Evolutionary conservation across 2,888 invertebrate genomes (phyloP), one percentile per base, ranked within the genome.

Genomic region (Dynastes grantii): DNA sequence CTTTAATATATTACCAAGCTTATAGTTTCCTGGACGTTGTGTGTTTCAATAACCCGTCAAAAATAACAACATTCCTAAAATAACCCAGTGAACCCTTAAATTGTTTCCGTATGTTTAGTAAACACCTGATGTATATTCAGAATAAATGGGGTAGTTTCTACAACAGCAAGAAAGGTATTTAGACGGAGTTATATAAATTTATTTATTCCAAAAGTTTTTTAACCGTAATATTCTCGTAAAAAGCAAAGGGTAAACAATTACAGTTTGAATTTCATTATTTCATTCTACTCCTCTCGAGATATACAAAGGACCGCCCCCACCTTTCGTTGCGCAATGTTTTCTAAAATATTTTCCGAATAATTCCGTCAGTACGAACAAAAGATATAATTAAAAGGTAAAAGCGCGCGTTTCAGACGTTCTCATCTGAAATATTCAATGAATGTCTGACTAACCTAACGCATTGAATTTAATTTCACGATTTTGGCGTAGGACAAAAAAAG

Each of bases 341-440:
- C 40, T 22, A 8, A 1, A 32, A 29, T 53, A 51, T 70, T 49
- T 49, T 53, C 49, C 13, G 29, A 51, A 70, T 51, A 51, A 68
- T 70, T 70, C 29, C 29, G 3, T 2, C 27, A 2, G 22, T 1
- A 16, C 55, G 13, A 70, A 70, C 70, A 70, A 70, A 53, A 29
- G 53, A 13, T n/a, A 11, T 29, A 70, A 70, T 70, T 70, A n/a
- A 53, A 53, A 53, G 70, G 70, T 70, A 53, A 70, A 55, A 16
- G 51, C 53, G 53, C 8, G 29, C 55, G 16, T 29, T 51, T 29
- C 70, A 70, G 53, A n/a, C 51, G 29, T 53, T 55, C 8, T 5
- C 70, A 53, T 13, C 13, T 70, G 70, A 70, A 70, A 70, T 51
- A 70, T 70, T 49, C 70, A 51, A 29, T 51, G 70, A 70, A 70